Conservation (phyloP, 1,140 invertebrate species). For the Globodera ellingtonae region DNA sequence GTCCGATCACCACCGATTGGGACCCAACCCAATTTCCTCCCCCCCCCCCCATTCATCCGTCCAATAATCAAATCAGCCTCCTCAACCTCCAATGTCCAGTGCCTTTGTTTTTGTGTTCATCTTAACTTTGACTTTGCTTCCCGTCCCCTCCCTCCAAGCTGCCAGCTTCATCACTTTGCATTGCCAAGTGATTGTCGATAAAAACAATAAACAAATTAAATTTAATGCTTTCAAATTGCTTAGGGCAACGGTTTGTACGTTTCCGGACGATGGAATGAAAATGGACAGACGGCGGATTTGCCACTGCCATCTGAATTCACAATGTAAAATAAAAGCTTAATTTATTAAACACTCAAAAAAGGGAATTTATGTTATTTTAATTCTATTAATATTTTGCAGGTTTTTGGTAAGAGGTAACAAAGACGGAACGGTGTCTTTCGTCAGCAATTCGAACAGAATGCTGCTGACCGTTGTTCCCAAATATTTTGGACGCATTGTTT, state of each 20-base stretch:
- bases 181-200: neutral
- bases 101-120: neutral
- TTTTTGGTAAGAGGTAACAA: neutral
- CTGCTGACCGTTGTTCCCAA: neutral
- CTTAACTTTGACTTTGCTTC: neutral
- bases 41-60: no score
- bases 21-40: neutral
- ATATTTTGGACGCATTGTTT: neutral
- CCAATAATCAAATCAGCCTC: neutral
- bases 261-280: conserved; percentile 1
- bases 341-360: neutral
- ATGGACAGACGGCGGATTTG: neutral
- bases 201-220: no score
- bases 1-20: neutral
- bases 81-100: neutral
- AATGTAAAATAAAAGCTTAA: neutral
- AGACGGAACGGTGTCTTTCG: neutral
- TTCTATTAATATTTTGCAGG: neutral
- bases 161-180: conserved; percentile 1
- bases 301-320: neutral
- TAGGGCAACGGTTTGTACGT: neutral
- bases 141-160: neutral
- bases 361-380: neutral
- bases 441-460: neutral
- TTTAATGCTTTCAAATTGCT: neutral